phyloP scores from a whole-genome alignment of 2,888 invertebrate genomes.

The Caenorhabditis macrosperma region DNA sequence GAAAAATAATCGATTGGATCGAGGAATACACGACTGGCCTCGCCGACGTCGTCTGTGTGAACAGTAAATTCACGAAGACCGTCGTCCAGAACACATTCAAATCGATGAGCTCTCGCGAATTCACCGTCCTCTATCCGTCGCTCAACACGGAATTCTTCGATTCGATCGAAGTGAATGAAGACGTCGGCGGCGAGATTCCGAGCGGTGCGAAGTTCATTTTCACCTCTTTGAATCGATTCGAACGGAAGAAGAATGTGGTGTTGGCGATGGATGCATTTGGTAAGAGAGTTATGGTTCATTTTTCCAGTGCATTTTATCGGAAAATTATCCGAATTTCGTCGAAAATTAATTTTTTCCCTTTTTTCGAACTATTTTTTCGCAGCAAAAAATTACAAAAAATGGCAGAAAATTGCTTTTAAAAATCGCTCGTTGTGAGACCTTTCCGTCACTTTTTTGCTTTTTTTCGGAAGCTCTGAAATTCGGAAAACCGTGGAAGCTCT shows the following conservation, averaged over 20 bases:
- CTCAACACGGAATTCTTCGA: slow-evolving; percentile 86
- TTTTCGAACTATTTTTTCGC: no score
- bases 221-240: slow-evolving; percentile 96
- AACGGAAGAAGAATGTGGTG: slow-evolving; percentile 94
- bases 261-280: slow-evolving; percentile 90
- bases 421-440: no score
- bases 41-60: slow-evolving; percentile 93
- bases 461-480: no score
- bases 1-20: slow-evolving; percentile 89
- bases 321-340: neutral
- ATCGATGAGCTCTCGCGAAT: slow-evolving; percentile 29
- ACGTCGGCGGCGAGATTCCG: slow-evolving; percentile 68
- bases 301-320: neutral
- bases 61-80: slow-evolving; percentile 91
- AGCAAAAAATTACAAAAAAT: neutral
- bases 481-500: no score
- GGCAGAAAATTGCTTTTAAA: neutral
- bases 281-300: slow-evolving; percentile 76
- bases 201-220: slow-evolving; percentile 83
- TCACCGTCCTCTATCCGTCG: slow-evolving; percentile 90
- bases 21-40: slow-evolving; percentile 90
- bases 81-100: slow-evolving; percentile 70
- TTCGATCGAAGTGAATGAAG: slow-evolving; percentile 28
- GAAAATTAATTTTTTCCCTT: no score
- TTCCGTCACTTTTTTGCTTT: no score